Evolutionary conservation across 1,140 invertebrate species (phyloP).

Genomic region (Euglossa dilemma): DNA sequence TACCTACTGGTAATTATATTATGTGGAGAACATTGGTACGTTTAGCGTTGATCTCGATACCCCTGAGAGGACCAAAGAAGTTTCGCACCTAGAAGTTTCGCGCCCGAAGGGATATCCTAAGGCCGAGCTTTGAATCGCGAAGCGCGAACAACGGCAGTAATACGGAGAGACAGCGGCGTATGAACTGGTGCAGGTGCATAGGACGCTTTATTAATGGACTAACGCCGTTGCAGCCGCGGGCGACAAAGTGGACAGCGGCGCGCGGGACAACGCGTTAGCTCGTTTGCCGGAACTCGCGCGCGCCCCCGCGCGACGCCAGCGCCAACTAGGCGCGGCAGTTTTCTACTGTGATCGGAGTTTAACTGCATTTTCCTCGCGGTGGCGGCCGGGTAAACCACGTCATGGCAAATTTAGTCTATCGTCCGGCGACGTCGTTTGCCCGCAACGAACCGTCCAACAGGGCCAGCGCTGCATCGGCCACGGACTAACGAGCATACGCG

Average conservation of each 20-base stretch:
- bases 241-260: conserved; percentile 46
- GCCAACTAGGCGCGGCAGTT: conserved; percentile 58
- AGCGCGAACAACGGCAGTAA: not conserved
- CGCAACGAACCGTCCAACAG: conserved; percentile 25
- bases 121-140: not conserved
- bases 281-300: conserved; percentile 53
- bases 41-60: too few species aligned
- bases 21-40: too few species aligned
- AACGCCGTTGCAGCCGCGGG: conserved; percentile 34
- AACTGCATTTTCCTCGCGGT: conserved; percentile 59
- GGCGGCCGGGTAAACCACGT: conserved; percentile 49
- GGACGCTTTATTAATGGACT: conserved; percentile 62
- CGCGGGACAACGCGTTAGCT: conserved; percentile 50
- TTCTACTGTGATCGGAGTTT: conserved; percentile 62
- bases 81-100: too few species aligned
- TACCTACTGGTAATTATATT: too few species aligned
- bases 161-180: not conserved
- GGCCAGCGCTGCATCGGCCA: not conserved
- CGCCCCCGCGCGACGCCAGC: not conserved
- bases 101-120: not conserved
- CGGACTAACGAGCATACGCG: conserved; percentile 17
- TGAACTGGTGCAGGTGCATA: not conserved
- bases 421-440: conserved; percentile 28
- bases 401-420: conserved; percentile 48
- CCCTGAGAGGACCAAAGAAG: not conserved